Conservation (phyloP, 2,797 vertebrate species). For the Botia kubotai region DNA sequence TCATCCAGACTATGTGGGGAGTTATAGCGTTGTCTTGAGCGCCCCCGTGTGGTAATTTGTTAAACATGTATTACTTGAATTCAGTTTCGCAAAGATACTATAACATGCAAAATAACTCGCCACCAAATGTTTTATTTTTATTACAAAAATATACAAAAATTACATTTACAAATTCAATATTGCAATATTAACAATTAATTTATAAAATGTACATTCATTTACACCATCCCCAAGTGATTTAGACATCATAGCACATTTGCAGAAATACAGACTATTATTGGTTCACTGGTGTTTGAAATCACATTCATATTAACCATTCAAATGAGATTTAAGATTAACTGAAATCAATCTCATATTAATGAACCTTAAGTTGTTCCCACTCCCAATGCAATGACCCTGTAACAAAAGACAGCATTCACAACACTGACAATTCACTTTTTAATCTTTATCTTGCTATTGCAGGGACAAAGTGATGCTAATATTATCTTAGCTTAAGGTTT, state of each 20-base stretch:
- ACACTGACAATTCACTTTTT: neutral
- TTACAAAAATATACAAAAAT: conserved; percentile 21
- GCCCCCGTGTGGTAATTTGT: conserved; percentile 52
- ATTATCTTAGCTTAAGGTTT: neutral
- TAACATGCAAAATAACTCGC: neutral
- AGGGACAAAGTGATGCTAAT: neutral
- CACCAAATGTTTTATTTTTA: neutral
- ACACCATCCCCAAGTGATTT: conserved; percentile 3
- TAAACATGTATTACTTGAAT: neutral
- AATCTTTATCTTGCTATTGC: neutral
- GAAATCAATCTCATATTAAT: conserved; percentile 5
- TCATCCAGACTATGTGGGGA: neutral
- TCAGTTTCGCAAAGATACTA: neutral
- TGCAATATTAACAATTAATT: neutral
- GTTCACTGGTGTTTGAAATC: neutral
- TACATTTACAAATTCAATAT: conserved; percentile 4
- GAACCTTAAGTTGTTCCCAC: neutral
- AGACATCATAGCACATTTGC: neutral
- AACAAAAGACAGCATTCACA: neutral
- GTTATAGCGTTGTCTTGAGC: conserved; percentile 37
- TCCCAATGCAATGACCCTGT: neutral
- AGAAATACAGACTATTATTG: neutral
- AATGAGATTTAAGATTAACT: neutral
- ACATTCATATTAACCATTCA: neutral
- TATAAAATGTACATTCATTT: conserved; percentile 1